These are phyloP conservation scores for Phymastichus coffea DNA, from an alignment of 1,140 invertebrate genomes.

Conservation along the genomic window DNA sequence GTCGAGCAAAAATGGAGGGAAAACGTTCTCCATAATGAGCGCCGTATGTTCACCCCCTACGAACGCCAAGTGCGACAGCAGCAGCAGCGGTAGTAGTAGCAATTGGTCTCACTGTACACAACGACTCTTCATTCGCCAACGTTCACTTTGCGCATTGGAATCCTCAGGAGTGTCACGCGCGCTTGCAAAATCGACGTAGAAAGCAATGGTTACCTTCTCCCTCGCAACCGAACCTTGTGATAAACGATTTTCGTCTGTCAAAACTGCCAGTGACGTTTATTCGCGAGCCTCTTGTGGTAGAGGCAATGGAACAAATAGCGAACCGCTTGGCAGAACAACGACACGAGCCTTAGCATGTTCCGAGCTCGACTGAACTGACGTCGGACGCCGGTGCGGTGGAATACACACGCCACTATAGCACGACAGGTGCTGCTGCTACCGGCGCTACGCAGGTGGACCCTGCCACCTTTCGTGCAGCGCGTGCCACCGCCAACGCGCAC, in stretches of 20 bases:
- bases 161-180: too few species aligned
- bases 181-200: too few species aligned
- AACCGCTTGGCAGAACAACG: background rate
- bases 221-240: background rate
- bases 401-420: background rate
- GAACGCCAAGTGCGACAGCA: too few species aligned
- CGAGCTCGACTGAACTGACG: slow-evolving; percentile 5
- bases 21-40: too few species aligned
- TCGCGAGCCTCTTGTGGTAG: background rate
- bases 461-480: background rate
- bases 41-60: too few species aligned
- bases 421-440: slow-evolving; percentile 17
- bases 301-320: background rate
- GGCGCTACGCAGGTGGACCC: background rate
- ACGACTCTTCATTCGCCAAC: too few species aligned
- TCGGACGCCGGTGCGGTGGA: background rate
- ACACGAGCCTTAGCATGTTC: slow-evolving; percentile 6
- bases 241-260: slow-evolving; percentile 1
- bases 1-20: too few species aligned
- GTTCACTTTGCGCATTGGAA: too few species aligned
- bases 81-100: too few species aligned
- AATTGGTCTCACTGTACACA: background rate
- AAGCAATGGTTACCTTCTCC: background rate
- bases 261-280: background rate
- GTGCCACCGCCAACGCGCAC: background rate